Base-by-base conservation (phyloP, 2,113 vertebrate species). In the Nerophis ophidion region DNA sequence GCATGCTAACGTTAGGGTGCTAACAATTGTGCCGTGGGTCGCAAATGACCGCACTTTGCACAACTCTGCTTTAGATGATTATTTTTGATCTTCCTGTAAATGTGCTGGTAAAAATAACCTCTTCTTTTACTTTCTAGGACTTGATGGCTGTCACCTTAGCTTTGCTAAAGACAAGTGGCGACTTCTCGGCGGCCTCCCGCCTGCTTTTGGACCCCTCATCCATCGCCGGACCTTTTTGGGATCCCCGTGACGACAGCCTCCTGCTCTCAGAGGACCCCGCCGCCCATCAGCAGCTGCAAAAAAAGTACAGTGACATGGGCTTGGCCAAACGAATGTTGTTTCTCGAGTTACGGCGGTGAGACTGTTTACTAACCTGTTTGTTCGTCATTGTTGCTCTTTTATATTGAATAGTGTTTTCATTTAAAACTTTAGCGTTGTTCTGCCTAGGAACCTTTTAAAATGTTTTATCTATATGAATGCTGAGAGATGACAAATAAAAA, bases 131-230 rank as follows among this genome's bases (percentile, higher is more conserved):
- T 66, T 8, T 50, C 12, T 48, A 86, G 74, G 91, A 93, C 80
- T 72, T 99, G 5, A 74, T 76, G 4, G 86, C 81, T 13, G 92
- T 97, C 26, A 94, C 91, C 47, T 96, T 95, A 75, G 92, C 93
- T 0, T 87, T 99, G 48, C 71, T 98, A 61, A 97, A 91, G 76
- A 92, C 92, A 75, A 95, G 84, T 0, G 95, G 96, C 46, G 93
- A 98, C 8, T 66, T 91, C 36, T 76, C 84, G 15, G 86, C 86
- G 11, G 91, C 93, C 1, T 81, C 60, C 4, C 66, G 80, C 6
- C 92, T 92, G 63, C 84, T 98, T 44, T 57, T 52, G 34, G 74
- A 66, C 13, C 62, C 66, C 12, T 57, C 16, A 16, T 59, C 36
- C 12, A 5, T 61, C 35, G 36, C 42, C 7, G 66, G 14, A 60